These are phyloP conservation scores for Cryptoblepharus egeriae DNA, from an alignment of 2,797 vertebrate species.

Conservation along the genomic window DNA sequence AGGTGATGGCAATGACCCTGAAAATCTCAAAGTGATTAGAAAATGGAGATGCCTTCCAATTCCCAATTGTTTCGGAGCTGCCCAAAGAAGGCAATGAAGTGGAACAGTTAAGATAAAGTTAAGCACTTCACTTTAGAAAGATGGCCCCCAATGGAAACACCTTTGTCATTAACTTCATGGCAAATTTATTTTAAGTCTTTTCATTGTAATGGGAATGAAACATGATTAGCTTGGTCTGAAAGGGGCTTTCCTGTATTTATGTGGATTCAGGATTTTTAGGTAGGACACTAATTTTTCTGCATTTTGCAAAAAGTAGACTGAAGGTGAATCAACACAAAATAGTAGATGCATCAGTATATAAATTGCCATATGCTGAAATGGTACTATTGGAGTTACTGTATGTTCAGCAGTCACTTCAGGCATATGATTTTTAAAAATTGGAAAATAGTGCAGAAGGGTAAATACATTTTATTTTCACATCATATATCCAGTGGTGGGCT, in stretches of 20 bases:
- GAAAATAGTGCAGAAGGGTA: too few relatives aligned
- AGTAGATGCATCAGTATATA: not conserved
- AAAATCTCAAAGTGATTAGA: conserved; percentile 15
- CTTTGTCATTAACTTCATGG: not conserved
- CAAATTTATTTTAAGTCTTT: not conserved
- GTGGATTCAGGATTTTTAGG: not conserved
- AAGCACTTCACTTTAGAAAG: conserved; percentile 1
- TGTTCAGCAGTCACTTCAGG: too few relatives aligned
- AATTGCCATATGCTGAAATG: too few relatives aligned
- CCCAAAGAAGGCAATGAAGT: conserved; percentile 1
- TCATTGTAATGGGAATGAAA: not conserved
- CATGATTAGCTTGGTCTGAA: not conserved
- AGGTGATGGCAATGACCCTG: conserved; percentile 5
- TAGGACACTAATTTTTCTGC: not conserved
- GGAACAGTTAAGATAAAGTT: conserved; percentile 17
- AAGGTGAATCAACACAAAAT: not conserved
- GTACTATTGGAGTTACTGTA: too few relatives aligned
- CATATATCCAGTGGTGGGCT: too few relatives aligned
- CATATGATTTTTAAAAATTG: too few relatives aligned
- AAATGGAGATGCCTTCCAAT: conserved; percentile 8
- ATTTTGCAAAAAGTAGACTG: not conserved
- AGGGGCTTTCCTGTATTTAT: not conserved
- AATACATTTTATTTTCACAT: too few relatives aligned
- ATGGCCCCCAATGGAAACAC: not conserved
- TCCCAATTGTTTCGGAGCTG: conserved; percentile 8